Evolutionary conservation across 2,888 invertebrate species (phyloP).

Genomic region (Diplolepis rosae): DNA sequence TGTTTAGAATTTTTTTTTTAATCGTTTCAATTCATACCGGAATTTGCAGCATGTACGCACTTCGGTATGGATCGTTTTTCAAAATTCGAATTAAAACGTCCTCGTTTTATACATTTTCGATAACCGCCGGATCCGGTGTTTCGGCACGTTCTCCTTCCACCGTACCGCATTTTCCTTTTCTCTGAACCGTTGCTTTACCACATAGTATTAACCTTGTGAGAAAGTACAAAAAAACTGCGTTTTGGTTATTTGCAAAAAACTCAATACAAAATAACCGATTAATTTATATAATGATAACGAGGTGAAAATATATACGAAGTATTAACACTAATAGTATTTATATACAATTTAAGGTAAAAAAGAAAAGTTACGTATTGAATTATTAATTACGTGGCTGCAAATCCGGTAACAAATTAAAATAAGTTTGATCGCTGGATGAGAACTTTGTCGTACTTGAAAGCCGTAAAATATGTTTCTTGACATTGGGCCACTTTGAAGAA

Average conservation of each 20-base stretch:
- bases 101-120: no score
- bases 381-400: not conserved
- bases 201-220: not conserved
- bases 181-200: not conserved
- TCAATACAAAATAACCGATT: not conserved
- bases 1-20: not conserved
- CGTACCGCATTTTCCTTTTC: not conserved
- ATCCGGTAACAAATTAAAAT: not conserved
- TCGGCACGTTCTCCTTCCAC: not conserved
- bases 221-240: not conserved
- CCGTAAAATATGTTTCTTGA: not conserved
- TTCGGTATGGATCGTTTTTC: not conserved
- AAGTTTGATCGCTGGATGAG: not conserved
- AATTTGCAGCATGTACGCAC: not conserved
- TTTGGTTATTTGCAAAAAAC: not conserved
- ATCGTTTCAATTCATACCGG: not conserved
- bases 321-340: not conserved
- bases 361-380: not conserved
- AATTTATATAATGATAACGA: not conserved
- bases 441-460: not conserved
- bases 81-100: not conserved
- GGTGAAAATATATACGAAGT: not conserved
- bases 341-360: not conserved
- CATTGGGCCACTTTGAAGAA: constrained; percentile 18
- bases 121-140: not conserved